These are phyloP conservation scores for Arion vulgaris DNA, from an alignment of 1,140 invertebrate species.

Conservation along the genomic window DNA sequence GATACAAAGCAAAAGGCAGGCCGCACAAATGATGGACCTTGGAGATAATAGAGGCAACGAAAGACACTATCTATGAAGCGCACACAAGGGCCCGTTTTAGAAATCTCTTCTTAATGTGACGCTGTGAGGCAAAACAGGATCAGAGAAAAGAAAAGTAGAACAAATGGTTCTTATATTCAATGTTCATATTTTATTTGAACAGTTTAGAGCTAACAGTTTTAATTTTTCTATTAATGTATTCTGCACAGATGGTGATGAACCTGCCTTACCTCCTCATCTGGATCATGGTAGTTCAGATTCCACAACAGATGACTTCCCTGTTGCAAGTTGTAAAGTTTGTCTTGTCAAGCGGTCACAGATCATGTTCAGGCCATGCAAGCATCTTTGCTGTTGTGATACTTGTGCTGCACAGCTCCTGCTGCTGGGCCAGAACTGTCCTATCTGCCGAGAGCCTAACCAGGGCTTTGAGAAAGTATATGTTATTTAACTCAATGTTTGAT, in stretches of 20 bases:
- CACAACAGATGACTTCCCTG: slow-evolving; percentile 17
- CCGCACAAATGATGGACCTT: too few relatives aligned
- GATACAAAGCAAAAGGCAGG: too few relatives aligned
- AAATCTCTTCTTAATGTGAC: too few relatives aligned
- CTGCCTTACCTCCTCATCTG: not conserved
- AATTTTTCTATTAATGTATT: not conserved
- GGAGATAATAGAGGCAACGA: too few relatives aligned
- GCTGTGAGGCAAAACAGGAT: too few relatives aligned
- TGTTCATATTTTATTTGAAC: too few relatives aligned
- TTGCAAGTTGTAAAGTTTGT: slow-evolving; percentile 46
- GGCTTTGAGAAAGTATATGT: slow-evolving; percentile 33
- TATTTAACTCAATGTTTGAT: not conserved
- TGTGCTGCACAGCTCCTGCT: slow-evolving; percentile 38
- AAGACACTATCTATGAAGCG: too few relatives aligned
- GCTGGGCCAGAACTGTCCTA: slow-evolving; percentile 37
- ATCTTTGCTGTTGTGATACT: slow-evolving; percentile 41
- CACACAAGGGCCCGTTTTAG: too few relatives aligned
- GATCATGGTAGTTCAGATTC: not conserved
- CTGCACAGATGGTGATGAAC: slow-evolving; percentile 15
- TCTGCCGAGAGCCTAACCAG: slow-evolving; percentile 35
- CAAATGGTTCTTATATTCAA: too few relatives aligned
- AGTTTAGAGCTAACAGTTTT: not conserved
- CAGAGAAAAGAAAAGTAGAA: too few relatives aligned
- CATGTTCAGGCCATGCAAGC: slow-evolving; percentile 44
- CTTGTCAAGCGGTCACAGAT: slow-evolving; percentile 34